Base-by-base conservation (phyloP, 2,113 vertebrate species). In the Miniopterus natalensis region DNA sequence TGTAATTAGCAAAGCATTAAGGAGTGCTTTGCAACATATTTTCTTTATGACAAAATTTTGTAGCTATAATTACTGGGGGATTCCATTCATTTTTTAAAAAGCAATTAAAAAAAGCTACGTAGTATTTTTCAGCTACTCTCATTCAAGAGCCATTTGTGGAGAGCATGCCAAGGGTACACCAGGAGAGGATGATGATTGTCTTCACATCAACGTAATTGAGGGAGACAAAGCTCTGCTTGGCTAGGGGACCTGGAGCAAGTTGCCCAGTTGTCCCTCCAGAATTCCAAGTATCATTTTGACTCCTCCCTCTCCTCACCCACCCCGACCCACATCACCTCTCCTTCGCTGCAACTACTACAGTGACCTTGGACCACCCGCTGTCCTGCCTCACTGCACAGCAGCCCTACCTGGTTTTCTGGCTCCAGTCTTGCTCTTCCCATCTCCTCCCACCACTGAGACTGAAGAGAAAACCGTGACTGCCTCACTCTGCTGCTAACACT, bases 31-130 rank as follows among this genome's bases (percentile, higher is more conserved):
- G 68, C 18, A 66, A 8, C 49, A 23, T 83, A 31, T 25, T 57
- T 89, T 79, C 55, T 87, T 90, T 80, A 51, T 61, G 42, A 93
- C 29, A 84, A 25, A 84, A 77, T 59, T 77, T 55, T 75, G 51
- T 31, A 73, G 83, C 71, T 95, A 5, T 45, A 23, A 36, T 57
- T 59, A 70, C 14, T 61, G 51, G 7, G 11, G 40, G n/a, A 20
- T 42, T 66, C 27, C 42, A 74, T 29, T 47, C 25, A 74, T 17
- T 49, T 31, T 61, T 13, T 29, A 29, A 63, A 45, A 66, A 31
- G 5, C 25, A 36, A 55, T 63, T 88, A 3, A 55, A 17, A n/a
- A 45, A 83, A 61, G 4, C 23, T 13, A 53, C 29, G 36, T 23
- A 17, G 11, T 10, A 27, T 51, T 94, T 94, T 83, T 70, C 42